Evolutionary conservation across 2,113 vertebrate species (phyloP).

Genomic region (Origma solitaria): DNA sequence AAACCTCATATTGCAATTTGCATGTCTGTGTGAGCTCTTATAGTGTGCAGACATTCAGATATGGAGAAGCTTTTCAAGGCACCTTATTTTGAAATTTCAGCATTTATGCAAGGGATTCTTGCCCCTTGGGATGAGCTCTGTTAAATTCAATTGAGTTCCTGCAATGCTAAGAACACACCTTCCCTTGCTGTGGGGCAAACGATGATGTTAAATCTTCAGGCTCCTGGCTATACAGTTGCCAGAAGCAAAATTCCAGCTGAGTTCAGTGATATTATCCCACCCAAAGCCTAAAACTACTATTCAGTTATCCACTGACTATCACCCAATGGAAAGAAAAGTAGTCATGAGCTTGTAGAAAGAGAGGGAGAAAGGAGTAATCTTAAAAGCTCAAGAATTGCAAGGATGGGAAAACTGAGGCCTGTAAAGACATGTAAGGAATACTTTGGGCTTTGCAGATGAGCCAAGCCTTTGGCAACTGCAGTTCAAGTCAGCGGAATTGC

Average conservation of each 20-base stretch:
- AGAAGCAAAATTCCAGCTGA: neutral
- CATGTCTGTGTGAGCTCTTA: neutral
- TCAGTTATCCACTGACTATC: neutral
- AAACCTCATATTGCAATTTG: neutral
- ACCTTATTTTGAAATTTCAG: neutral
- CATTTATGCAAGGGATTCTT: neutral
- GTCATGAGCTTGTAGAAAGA: neutral
- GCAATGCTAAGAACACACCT: neutral
- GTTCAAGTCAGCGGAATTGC: fast-evolving
- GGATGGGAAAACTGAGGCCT: neutral
- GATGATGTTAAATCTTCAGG: neutral
- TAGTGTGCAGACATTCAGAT: neutral
- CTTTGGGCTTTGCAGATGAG: neutral
- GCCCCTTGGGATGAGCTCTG: neutral
- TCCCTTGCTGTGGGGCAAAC: neutral
- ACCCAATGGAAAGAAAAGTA: neutral
- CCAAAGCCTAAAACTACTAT: neutral
- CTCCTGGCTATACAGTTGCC: neutral
- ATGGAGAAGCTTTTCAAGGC: neutral
- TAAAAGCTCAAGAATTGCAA: neutral
- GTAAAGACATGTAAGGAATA: neutral
- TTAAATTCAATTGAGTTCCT: neutral
- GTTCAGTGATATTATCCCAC: neutral
- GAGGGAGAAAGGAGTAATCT: neutral
- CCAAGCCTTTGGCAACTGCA: neutral